Conservation (phyloP, 2,888 invertebrate genomes). For the Drosophila neotestacea region DNA sequence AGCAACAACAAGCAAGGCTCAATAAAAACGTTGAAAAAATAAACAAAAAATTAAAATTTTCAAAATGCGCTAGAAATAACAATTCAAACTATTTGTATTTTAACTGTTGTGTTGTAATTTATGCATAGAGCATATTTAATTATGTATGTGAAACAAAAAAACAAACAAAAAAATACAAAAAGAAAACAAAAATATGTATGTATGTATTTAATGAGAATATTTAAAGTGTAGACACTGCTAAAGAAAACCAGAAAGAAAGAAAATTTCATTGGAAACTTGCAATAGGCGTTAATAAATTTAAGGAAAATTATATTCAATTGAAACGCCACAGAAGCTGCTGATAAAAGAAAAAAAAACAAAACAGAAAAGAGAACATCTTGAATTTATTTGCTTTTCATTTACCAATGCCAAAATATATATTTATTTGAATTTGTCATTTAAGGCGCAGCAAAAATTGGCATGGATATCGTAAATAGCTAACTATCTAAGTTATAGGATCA, state of each 20-base stretch:
- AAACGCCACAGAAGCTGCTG: slow-evolving; percentile 66
- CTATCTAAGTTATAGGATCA: slow-evolving; percentile 53
- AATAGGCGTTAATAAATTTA: slow-evolving; percentile 55
- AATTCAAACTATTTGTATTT: slow-evolving; percentile 71
- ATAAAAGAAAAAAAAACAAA: slow-evolving; percentile 42
- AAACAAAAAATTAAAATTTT: slow-evolving; percentile 48
- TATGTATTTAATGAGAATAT: slow-evolving; percentile 59
- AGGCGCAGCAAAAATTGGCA: slow-evolving; percentile 48
- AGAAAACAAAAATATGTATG: slow-evolving; percentile 52
- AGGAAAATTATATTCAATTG: slow-evolving; percentile 47
- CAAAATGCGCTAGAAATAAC: slow-evolving; percentile 58
- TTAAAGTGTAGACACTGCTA: slow-evolving; percentile 69
- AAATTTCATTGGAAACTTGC: slow-evolving; percentile 54
- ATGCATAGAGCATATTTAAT: slow-evolving; percentile 76
- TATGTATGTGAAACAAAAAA: slow-evolving; percentile 75
- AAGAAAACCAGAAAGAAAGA: slow-evolving; percentile 30
- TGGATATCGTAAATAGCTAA: slow-evolving; percentile 47
- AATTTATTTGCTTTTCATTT: slow-evolving; percentile 60
- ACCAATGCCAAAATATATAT: slow-evolving; percentile 55
- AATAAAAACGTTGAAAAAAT: slow-evolving; percentile 54
- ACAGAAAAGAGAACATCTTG: slow-evolving; percentile 18
- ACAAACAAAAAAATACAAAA: slow-evolving; percentile 39
- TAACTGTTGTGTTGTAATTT: slow-evolving; percentile 82
- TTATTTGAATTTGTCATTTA: slow-evolving; percentile 53
- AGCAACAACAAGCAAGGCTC: slow-evolving; percentile 69